Evolutionary conservation across 1,140 invertebrate genomes (phyloP), one percentile per base, ranked within the genome.

Genomic region (Callitettix versicolor): DNA sequence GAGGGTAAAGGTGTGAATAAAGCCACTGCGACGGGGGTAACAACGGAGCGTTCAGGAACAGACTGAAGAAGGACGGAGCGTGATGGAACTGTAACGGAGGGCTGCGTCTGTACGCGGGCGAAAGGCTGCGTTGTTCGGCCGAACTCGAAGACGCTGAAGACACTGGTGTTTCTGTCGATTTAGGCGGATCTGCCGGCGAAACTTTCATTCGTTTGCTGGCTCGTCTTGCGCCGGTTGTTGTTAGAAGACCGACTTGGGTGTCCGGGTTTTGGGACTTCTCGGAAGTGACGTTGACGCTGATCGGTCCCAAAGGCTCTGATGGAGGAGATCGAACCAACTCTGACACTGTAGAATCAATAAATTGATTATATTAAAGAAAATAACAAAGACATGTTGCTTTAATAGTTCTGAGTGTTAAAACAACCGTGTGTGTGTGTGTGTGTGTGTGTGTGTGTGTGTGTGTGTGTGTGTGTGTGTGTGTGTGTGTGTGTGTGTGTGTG

Each of bases 11-110:
- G 62, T 84, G 82, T 0, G 80, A 81, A 64, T 85, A 85, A 1
- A 85, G 68, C 82, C 82, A 85, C 51, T 83, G 82, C 30, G 80
- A 80, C 1, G 82, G 80, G 2, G 81, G 80, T n/a, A 81, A 80
- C 7, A 85, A 68, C 0, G 82, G 81, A 3, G 80, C 77, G 63
- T 84, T 84, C 21, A 85, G 68, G 62, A 85, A 84, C 36, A 85
- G 68, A 48, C 61, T 63, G 59, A 63, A 64, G 56, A 61, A 63
- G 63, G 62, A 36, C 63, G 69, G 52, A 64, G 70, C 67, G 49
- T 72, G 70, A 60, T 72, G 70, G 42, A 66, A 67, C 1, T 69
- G 70, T 11, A 71, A 68, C 22, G 71, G 69, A 41, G 72, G 71
- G 61, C 71, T 68, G 67, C 68, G 71, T 53, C 72, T 68, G 50